Percentiles rank a stretch among this genome's conserved stretches.
Evolutionary conservation across 2,888 invertebrate species (phyloP).

Genomic region (Tolmerus cingulatus): DNA sequence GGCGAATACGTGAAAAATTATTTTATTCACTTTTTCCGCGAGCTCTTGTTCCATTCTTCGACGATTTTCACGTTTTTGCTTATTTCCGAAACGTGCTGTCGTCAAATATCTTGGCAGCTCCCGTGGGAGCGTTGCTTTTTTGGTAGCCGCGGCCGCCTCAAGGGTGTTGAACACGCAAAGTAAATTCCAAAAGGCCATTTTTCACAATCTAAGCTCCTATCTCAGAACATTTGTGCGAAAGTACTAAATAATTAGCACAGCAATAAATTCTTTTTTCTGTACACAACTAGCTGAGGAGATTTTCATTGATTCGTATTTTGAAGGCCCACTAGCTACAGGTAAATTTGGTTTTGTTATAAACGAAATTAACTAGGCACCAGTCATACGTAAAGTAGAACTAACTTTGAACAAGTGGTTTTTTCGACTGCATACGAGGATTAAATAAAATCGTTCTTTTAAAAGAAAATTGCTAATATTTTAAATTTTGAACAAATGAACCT

Average conservation of each 20-base stretch:
- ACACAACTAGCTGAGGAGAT: no score
- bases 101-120: background rate
- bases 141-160: background rate
- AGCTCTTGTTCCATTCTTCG: background rate
- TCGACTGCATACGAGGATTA: no score
- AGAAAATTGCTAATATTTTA: no score
- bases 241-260: background rate
- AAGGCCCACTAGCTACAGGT: no score
- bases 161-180: constrained; percentile 27
- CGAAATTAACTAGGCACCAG: no score
- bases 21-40: constrained; percentile 23
- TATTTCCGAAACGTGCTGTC: background rate
- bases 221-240: background rate
- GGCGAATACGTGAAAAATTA: constrained; percentile 24
- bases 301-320: background rate
- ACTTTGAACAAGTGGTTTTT: no score
- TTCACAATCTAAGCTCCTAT: background rate
- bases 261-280: background rate
- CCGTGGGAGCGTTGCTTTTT: background rate
- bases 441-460: no score
- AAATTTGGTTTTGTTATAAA: no score
- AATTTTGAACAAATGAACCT: no score
- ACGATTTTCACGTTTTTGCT: background rate
- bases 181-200: constrained; percentile 24
- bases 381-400: no score